Percentiles rank a stretch among this genome's conserved stretches.
Evolutionary conservation across 2,888 invertebrate species (phyloP).

Genomic region (Polyommatus iphigenia): DNA sequence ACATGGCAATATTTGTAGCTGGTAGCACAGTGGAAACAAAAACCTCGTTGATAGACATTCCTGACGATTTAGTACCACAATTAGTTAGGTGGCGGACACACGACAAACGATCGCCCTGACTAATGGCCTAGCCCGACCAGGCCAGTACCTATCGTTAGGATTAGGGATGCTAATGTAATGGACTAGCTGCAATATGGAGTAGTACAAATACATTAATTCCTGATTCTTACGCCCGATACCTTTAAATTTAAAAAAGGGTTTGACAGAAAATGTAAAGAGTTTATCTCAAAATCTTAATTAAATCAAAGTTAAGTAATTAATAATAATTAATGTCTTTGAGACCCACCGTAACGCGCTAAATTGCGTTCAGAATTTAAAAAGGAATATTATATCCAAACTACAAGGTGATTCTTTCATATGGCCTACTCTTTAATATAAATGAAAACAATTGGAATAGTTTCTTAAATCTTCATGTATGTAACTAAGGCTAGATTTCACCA

Average conservation of each 20-base stretch:
- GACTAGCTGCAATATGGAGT: conserved; percentile 25
- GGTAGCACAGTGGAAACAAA: conserved; percentile 35
- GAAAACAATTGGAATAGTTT: too few species aligned
- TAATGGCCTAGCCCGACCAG: conserved; percentile 55
- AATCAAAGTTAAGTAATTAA: background rate
- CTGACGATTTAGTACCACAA: conserved; percentile 71
- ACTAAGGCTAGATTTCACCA: too few species aligned
- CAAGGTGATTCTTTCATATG: too few species aligned
- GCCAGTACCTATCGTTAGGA: conserved; percentile 55
- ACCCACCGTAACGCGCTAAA: too few species aligned
- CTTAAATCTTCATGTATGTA: too few species aligned
- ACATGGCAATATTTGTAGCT: background rate
- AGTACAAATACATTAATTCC: background rate
- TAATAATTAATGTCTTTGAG: background rate
- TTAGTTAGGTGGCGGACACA: conserved; percentile 70
- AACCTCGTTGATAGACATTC: conserved; percentile 42
- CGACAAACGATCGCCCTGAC: conserved; percentile 69
- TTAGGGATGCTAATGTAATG: conserved; percentile 49
- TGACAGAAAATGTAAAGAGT: too few species aligned
- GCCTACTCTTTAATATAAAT: too few species aligned
- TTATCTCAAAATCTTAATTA: background rate
- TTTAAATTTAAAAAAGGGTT: too few species aligned
- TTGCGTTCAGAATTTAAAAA: too few species aligned
- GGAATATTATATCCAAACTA: too few species aligned
- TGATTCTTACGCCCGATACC: background rate